phyloP scores from a whole-genome alignment of 2,797 vertebrate species.

The Tamandua tetradactyla region DNA sequence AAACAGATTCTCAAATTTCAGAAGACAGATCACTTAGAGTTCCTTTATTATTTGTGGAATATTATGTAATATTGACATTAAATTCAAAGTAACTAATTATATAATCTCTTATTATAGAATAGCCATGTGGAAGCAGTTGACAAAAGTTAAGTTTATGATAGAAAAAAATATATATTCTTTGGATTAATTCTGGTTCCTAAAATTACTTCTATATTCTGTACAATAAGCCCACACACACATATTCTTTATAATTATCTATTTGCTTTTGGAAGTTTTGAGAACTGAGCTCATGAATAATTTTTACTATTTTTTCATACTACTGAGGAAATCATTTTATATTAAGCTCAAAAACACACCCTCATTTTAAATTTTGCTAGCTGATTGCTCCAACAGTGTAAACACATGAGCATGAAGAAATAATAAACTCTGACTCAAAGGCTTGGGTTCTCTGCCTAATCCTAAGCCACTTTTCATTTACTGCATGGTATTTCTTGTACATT shows the following conservation, averaged over 20 bases:
- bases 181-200: neutral
- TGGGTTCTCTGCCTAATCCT: neutral
- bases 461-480: neutral
- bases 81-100: neutral
- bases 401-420: neutral
- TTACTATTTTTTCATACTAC: neutral
- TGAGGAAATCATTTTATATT: neutral
- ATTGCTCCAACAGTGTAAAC: neutral
- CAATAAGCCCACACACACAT: neutral
- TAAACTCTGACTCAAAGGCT: neutral
- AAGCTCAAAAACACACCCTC: neutral
- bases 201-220: neutral
- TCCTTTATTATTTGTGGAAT: neutral
- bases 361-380: neutral
- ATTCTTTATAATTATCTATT: neutral
- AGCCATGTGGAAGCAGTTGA: neutral
- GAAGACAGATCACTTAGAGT: neutral
- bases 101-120: neutral
- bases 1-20: neutral
- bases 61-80: neutral
- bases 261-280: constrained; percentile 3
- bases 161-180: neutral
- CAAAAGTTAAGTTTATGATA: neutral
- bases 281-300: neutral
- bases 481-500: neutral